Evolutionary conservation across 2,113 vertebrate species (phyloP), one percentile per base, ranked within the genome.

Genomic region (Benitochromis conjunctus): DNA sequence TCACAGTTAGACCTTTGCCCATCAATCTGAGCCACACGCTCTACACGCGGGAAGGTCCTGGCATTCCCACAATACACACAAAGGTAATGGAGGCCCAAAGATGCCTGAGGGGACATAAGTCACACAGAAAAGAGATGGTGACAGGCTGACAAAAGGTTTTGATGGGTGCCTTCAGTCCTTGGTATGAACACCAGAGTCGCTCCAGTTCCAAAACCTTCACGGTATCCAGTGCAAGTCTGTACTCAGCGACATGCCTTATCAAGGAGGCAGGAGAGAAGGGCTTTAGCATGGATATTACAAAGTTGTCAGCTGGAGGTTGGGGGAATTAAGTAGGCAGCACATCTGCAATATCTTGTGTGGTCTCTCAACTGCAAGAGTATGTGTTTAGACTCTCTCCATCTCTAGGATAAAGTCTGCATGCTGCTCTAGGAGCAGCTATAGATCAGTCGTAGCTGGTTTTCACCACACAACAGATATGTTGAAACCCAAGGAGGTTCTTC

Each of bases 11-110:
- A 89, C 92, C 92, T 86, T 83, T 71, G 62, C 85, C 88, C 85
- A 95, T 94, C 93, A 94, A 92, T 94, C 91, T 92, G 86, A 92
- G 81, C 85, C 84, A 60, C 82, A 81, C 26, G 24, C 36, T 69
- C 54, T 90, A 79, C 85, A 84, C 83, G 58, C 38, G 41, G 86
- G 76, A 92, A 88, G 90, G 87, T 91, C 89, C 87, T 91, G 91
- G 92, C 91, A 87, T 91, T 87, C 82, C 86, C 85, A 88, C 86
- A 83, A 83, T 92, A 88, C 91, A 93, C 51, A 46, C 77, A 85
- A 85, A 89, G 79, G 87, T 94, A 93, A 94, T 92, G 87, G 90
- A 94, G 91, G 92, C 89, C 86, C 89, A 80, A 36, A 81, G 84
- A 90, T 69, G 92, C 88, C 87, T 60, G 79, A 82, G 90, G 91